Conservation (phyloP, 2,888 invertebrate species). For the Tholera decimalis region DNA sequence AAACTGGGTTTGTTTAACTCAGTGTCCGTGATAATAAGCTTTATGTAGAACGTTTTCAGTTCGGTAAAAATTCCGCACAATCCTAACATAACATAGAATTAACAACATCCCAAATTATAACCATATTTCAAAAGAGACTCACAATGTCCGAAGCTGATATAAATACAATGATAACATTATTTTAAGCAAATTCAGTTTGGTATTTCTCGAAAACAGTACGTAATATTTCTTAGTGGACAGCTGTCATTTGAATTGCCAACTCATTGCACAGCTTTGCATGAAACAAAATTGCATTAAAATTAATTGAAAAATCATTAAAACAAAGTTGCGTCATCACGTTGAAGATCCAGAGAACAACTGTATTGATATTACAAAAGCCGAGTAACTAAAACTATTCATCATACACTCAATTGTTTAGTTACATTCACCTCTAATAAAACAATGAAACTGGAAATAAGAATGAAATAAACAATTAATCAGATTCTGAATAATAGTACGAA, state of each 20-base stretch:
- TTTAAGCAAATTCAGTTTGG: not conserved
- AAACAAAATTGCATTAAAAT: not conserved
- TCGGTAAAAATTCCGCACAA: not conserved
- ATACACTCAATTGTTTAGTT: not conserved
- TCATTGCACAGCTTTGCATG: constrained; percentile 9
- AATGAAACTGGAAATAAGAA: not conserved
- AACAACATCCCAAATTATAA: not conserved
- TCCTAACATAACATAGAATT: constrained; percentile 1
- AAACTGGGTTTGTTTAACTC: too few species aligned
- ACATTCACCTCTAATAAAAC: not conserved
- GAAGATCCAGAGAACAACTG: not conserved
- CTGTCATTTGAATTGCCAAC: constrained; percentile 8
- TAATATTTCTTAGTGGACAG: constrained; percentile 3
- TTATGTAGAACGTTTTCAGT: not conserved
- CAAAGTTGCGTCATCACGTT: not conserved
- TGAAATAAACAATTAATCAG: not conserved
- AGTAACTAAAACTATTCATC: not conserved
- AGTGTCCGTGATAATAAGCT: not conserved
- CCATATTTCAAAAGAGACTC: not conserved
- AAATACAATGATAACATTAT: not conserved
- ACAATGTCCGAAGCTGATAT: not conserved
- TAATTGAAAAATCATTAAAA: not conserved
- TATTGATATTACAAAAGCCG: not conserved
- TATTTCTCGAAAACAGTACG: not conserved
- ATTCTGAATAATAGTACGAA: not conserved